Evolutionary conservation across 2,797 vertebrate genomes (phyloP).

Genomic region (Silurus lanzhouensis): DNA sequence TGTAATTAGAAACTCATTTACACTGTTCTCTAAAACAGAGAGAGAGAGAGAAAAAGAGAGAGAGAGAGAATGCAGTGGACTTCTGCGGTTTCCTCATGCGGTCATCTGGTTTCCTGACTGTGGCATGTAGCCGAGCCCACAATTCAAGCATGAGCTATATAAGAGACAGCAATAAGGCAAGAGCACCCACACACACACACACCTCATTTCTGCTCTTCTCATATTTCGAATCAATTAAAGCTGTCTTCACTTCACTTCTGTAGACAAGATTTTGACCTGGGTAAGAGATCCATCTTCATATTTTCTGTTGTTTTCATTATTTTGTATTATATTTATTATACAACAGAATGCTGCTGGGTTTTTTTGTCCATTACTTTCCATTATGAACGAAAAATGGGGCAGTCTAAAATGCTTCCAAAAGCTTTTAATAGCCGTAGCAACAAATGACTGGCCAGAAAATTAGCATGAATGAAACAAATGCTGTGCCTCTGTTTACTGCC

Average conservation of each 20-base stretch:
- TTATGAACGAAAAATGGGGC: too few relatives aligned
- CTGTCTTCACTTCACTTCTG: neutral
- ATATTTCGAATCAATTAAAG: neutral
- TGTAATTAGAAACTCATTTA: neutral
- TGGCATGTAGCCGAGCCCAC: constrained; percentile 54
- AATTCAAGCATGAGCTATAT: constrained; percentile 55
- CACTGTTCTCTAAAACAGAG: neutral
- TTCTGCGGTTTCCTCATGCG: constrained; percentile 31
- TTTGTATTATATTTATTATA: neutral
- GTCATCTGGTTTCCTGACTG: constrained; percentile 52
- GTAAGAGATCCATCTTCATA: constrained; percentile 39
- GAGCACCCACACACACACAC: constrained; percentile 37
- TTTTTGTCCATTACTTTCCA: too few relatives aligned
- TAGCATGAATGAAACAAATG: too few relatives aligned
- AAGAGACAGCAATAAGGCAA: constrained; percentile 46
- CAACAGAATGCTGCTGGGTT: neutral
- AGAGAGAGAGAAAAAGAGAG: neutral
- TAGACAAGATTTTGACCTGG: constrained; percentile 7
- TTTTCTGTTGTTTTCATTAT: neutral
- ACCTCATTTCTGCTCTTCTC: constrained; percentile 12
- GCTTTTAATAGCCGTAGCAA: too few relatives aligned
- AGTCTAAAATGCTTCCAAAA: too few relatives aligned
- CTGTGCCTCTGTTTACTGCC: too few relatives aligned
- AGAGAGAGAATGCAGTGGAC: constrained; percentile 10
- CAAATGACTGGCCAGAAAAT: too few relatives aligned